A percentile compares a stretch with the other conserved stretches of the same genome.
Evolutionary conservation across 2,888 invertebrate genomes (phyloP).

Genomic region (Pyralis farinalis): DNA sequence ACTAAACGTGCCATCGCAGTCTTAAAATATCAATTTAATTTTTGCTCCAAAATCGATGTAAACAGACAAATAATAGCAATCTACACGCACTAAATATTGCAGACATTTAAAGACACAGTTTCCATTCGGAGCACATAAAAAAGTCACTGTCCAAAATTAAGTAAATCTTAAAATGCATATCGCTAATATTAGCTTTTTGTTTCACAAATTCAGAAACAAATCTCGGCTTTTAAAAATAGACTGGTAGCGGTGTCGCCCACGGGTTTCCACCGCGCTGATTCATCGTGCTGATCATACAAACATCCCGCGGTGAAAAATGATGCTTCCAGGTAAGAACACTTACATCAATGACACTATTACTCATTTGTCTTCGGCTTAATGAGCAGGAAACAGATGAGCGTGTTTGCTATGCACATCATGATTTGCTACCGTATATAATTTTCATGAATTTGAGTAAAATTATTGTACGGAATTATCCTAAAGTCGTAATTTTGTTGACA

Average conservation of each 20-base stretch:
- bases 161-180: conserved; percentile 19
- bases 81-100: neutral
- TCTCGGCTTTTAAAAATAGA: conserved; percentile 55
- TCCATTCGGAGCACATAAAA: neutral
- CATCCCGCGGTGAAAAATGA: conserved; percentile 38
- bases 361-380: neutral
- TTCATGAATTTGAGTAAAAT: no score
- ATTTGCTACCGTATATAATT: no score
- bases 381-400: neutral
- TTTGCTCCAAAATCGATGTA: no score
- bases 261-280: conserved; percentile 36
- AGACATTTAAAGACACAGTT: neutral
- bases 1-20: no score
- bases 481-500: no score
- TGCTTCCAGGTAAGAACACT: conserved; percentile 27
- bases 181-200: conserved; percentile 49
- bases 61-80: neutral
- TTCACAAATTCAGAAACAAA: conserved; percentile 44
- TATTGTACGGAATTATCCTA: no score
- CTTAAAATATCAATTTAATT: no score
- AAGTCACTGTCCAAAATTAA: neutral
- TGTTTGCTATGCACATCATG: neutral
- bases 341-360: neutral
- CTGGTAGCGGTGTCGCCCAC: conserved; percentile 54
- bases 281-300: no score